Evolutionary conservation across 2,888 invertebrate species (phyloP).

Genomic region (Sympetrum striolatum): DNA sequence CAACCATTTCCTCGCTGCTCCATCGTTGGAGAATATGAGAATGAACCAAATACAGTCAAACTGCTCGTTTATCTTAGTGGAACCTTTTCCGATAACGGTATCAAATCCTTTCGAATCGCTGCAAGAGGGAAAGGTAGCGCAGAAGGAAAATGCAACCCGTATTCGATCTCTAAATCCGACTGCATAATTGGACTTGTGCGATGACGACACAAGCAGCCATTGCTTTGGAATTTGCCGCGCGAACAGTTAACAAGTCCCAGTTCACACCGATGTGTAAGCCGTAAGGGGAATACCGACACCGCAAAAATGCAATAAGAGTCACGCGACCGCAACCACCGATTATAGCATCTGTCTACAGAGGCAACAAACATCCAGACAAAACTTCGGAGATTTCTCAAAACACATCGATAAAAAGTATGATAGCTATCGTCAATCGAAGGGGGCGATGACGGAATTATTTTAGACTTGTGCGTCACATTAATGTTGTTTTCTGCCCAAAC

Average conservation of each 20-base stretch:
- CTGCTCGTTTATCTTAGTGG: background rate
- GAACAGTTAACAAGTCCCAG: background rate
- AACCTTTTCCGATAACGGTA: background rate
- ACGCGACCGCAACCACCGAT: background rate
- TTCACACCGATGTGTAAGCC: background rate
- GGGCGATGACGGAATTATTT: too few species aligned
- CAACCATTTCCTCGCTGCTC: background rate
- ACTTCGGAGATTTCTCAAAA: too few species aligned
- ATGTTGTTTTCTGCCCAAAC: too few species aligned
- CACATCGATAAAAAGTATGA: too few species aligned
- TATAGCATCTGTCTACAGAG: background rate
- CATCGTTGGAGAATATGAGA: background rate
- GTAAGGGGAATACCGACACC: background rate
- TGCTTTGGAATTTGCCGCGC: background rate
- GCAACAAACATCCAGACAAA: too few species aligned
- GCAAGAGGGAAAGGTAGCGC: background rate
- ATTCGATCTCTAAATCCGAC: too few species aligned
- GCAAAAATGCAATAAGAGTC: background rate
- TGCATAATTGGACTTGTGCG: background rate
- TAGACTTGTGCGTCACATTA: too few species aligned
- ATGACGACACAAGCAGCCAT: background rate
- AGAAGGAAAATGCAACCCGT: background rate
- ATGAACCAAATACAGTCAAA: background rate
- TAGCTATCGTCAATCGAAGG: too few species aligned
- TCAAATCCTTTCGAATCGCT: background rate